phyloP scores from a whole-genome alignment of 2,113 vertebrate genomes.

The Microcebus jonahi region DNA sequence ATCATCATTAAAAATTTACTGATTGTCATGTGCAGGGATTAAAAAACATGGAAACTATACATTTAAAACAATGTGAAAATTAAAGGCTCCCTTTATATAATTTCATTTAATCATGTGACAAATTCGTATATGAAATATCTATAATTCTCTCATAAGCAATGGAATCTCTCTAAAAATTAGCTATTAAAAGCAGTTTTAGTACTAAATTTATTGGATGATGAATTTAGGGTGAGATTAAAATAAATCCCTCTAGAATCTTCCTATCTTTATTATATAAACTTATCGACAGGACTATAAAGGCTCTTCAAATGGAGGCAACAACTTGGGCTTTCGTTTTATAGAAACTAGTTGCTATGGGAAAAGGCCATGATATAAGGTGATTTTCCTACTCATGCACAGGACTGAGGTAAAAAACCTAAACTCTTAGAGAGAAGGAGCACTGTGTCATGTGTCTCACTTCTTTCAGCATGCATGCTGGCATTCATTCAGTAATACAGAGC shows the following conservation, averaged over 20 bases:
- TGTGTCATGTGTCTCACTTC: neutral
- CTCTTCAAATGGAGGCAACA: neutral
- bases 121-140: neutral
- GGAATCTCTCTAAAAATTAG: neutral
- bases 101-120: constrained; percentile 13
- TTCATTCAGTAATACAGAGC: neutral
- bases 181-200: constrained; percentile 36
- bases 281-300: neutral
- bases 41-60: neutral
- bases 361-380: neutral
- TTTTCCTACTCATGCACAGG: neutral
- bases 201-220: neutral
- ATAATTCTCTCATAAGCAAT: constrained; percentile 15
- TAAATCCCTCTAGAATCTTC: constrained; percentile 13
- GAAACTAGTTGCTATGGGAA: neutral
- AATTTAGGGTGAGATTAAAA: neutral
- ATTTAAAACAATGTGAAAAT: constrained; percentile 18
- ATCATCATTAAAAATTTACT: constrained; percentile 14
- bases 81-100: neutral
- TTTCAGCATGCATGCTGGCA: neutral
- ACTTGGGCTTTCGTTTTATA: constrained; percentile 37
- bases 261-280: neutral
- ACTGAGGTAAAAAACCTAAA: neutral
- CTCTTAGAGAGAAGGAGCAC: neutral
- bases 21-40: neutral